Conservation (phyloP, 1,140 invertebrate genomes). For the Teleogryllus occipitalis region DNA sequence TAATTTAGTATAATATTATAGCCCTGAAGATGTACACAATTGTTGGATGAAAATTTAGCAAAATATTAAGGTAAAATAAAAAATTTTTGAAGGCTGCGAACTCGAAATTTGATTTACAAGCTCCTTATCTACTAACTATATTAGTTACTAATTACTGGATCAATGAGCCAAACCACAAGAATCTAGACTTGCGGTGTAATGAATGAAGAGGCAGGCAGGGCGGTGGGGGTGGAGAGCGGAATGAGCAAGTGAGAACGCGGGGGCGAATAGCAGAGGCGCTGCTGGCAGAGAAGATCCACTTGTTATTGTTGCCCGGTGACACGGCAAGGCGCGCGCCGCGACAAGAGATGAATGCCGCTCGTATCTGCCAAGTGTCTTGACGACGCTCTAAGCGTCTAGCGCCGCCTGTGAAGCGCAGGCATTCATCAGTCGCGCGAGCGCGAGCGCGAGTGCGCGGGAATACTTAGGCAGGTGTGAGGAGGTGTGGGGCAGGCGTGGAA, state of each 20-base stretch:
- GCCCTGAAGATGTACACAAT: no score
- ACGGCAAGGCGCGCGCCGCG: not conserved
- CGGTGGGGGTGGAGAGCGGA: no score
- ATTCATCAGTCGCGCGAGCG: not conserved
- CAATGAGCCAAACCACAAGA: no score
- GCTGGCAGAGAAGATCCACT: not conserved
- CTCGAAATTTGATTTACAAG: no score
- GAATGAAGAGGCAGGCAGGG: no score
- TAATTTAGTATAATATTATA: no score
- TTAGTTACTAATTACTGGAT: no score
- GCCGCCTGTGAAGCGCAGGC: not conserved
- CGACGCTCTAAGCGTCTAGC: not conserved
- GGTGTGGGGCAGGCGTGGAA: not conserved
- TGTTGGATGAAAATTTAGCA: no score
- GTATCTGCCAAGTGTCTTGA: not conserved
- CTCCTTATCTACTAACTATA: no score
- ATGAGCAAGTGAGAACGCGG: not conserved
- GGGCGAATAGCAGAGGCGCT: not conserved
- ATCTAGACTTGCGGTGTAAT: no score
- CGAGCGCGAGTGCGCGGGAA: not conserved
- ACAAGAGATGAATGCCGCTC: not conserved
- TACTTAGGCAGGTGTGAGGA: not conserved
- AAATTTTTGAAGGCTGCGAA: no score
- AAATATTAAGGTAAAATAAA: no score
- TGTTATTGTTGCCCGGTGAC: not conserved